Evolutionary conservation across 2,888 invertebrate species (phyloP).

Genomic region (Hypena proboscidalis): DNA sequence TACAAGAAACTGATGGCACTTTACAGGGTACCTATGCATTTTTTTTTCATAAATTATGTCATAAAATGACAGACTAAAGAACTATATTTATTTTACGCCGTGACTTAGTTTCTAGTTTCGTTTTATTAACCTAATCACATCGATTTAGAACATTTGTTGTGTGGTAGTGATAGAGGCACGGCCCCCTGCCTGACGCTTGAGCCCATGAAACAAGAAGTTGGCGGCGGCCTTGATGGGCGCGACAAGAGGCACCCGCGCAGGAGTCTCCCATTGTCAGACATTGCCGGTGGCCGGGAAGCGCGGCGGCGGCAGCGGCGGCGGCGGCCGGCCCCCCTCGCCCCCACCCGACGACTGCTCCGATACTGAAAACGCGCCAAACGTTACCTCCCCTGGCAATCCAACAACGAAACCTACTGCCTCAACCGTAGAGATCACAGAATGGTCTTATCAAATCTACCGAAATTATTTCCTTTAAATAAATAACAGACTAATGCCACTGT

Average conservation of each 20-base stretch:
- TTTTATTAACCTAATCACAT: slow-evolving; percentile 81
- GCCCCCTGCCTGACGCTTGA: slow-evolving; percentile 81
- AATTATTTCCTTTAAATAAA: too few relatives aligned
- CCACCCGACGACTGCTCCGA: slow-evolving; percentile 94
- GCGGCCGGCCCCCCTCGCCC: slow-evolving; percentile 89
- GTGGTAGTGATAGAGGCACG: slow-evolving; percentile 79
- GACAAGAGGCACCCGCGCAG: slow-evolving; percentile 86
- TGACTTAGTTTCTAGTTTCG: slow-evolving; percentile 78
- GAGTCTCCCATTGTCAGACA: slow-evolving; percentile 92
- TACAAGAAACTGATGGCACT: slow-evolving; percentile 76
- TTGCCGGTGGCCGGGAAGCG: slow-evolving; percentile 90
- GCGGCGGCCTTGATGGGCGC: slow-evolving; percentile 88
- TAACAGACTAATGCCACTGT: too few relatives aligned
- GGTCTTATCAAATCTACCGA: too few relatives aligned
- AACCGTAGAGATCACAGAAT: too few relatives aligned
- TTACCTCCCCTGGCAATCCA: too few relatives aligned
- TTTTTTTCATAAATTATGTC: slow-evolving; percentile 69
- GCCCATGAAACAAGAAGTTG: slow-evolving; percentile 88
- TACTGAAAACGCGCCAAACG: slow-evolving; percentile 83
- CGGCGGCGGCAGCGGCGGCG: slow-evolving; percentile 93
- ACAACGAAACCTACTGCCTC: too few relatives aligned
- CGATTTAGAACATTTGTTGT: slow-evolving; percentile 85
- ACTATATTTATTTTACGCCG: slow-evolving; percentile 77
- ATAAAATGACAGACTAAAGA: slow-evolving; percentile 82
- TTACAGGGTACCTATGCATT: slow-evolving; percentile 77